A percentile compares a stretch with the other conserved stretches of the same genome.
These are phyloP conservation scores for Epinephelus lanceolatus DNA, from an alignment of 2,113 vertebrate genomes.

Conservation along the genomic window DNA sequence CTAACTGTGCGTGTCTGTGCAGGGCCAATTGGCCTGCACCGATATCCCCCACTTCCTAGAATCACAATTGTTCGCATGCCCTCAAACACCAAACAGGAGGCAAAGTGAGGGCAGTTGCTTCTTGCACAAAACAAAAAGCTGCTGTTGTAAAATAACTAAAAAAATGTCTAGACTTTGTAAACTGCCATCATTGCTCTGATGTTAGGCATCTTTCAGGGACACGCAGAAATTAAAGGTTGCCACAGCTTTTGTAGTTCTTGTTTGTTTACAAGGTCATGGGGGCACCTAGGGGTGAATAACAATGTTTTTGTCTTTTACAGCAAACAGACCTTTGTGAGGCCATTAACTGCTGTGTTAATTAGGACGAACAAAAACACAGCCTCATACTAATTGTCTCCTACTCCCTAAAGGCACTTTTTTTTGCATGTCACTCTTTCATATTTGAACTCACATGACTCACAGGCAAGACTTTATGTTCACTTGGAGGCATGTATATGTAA, in stretches of 20 bases:
- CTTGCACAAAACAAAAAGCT: slow-evolving; percentile 12
- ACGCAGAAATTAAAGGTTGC: slow-evolving; percentile 43
- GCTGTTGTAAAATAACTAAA: slow-evolving; percentile 23
- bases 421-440: slow-evolving; percentile 11
- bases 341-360: slow-evolving; percentile 72
- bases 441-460: slow-evolving; percentile 21
- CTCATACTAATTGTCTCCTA: slow-evolving; percentile 54
- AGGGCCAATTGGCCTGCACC: slow-evolving; percentile 69
- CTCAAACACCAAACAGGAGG: slow-evolving; percentile 56
- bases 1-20: slow-evolving; percentile 67
- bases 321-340: slow-evolving; percentile 62
- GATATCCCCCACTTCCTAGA: slow-evolving; percentile 72
- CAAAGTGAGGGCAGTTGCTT: slow-evolving; percentile 28
- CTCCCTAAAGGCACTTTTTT: slow-evolving; percentile 19
- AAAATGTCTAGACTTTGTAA: slow-evolving; percentile 36
- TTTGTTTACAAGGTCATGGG: slow-evolving; percentile 75
- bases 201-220: slow-evolving; percentile 11
- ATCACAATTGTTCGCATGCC: slow-evolving; percentile 67
- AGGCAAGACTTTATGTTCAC: slow-evolving; percentile 16
- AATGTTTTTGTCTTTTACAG: slow-evolving; percentile 61
- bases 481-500: slow-evolving; percentile 21
- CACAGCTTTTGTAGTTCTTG: slow-evolving; percentile 33
- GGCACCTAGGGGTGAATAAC: slow-evolving; percentile 48
- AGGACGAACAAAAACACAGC: slow-evolving; percentile 64
- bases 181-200: slow-evolving; percentile 14